These are phyloP conservation scores for Enteromius fasciolatus DNA, from an alignment of 2,797 vertebrate genomes.

Conservation along the genomic window DNA sequence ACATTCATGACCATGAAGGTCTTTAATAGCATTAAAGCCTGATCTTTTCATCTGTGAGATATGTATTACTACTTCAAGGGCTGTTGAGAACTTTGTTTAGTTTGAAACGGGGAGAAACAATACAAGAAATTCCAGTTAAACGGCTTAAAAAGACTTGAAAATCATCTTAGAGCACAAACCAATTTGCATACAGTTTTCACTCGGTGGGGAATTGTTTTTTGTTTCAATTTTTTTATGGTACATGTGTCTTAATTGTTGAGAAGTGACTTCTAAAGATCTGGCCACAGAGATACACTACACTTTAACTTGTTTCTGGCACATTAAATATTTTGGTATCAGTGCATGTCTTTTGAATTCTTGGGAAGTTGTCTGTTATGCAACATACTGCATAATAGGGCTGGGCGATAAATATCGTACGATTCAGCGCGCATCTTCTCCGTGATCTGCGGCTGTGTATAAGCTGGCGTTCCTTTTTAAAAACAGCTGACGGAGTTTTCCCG, in stretches of 20 bases:
- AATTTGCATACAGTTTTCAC: neutral
- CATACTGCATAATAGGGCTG: too few relatives aligned
- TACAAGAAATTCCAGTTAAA: constrained; percentile 15
- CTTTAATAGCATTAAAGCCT: neutral
- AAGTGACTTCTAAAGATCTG: neutral
- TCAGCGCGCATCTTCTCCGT: too few relatives aligned
- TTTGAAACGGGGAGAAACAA: neutral
- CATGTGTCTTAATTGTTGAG: neutral
- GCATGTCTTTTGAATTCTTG: neutral
- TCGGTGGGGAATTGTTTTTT: neutral
- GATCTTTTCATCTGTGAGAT: neutral
- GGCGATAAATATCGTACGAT: too few relatives aligned
- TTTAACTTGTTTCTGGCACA: neutral
- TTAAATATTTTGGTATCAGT: neutral
- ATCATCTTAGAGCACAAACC: neutral
- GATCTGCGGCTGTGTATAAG: too few relatives aligned
- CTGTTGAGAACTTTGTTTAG: neutral
- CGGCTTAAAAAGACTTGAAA: neutral
- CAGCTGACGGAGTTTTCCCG: too few relatives aligned
- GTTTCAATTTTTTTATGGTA: neutral
- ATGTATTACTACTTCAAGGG: neutral
- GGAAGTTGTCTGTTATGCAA: neutral
- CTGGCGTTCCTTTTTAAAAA: too few relatives aligned
- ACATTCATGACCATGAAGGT: neutral
- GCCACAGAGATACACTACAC: constrained; percentile 7